Evolutionary conservation across 2,113 vertebrate genomes (phyloP), one percentile per base, ranked within the genome.

Genomic region (Pundamilia nyererei): DNA sequence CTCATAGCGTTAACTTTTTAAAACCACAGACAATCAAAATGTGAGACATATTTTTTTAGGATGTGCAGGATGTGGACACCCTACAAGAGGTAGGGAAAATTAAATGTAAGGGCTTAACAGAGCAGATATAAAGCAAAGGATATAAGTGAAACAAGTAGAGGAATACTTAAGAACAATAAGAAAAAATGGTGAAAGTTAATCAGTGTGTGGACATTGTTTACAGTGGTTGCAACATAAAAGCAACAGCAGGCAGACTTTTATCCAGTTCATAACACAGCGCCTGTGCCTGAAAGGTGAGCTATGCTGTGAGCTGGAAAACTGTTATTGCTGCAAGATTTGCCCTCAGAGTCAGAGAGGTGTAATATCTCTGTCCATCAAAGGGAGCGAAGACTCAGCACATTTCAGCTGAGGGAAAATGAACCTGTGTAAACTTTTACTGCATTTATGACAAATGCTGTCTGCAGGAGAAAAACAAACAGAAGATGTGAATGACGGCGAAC

Each of bases 341-440:
- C 45, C 58, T 54, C 26, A 88, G 79, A 80, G 40, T 89, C 58
- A 33, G 40, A 82, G 42, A 42, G 21, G 84, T 62, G 33, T 80
- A 77, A 88, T 82, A 90, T 88, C 60, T 85, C 53, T 65, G 81
- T 88, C 81, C 40, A 84, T 85, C 85, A 85, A 35, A 14, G 21
- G 24, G n/a, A n/a, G 47, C 40, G n/a, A 19, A 26, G 70, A 89
- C 79, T 86, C 85, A 84, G 85, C 89, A 89, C 75, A 79, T 81
- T 90, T 81, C 80, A 9, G 31, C 38, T 38, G 24, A 72, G 21
- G 81, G 17, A 70, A 91, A 89, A 89, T 79, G 31, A 86, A 86
- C 58, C 49, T 6, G 54, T 54, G 65, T 62, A 51, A 83, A 82
- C n/a, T 35, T 38, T 72, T 55, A 15, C 38, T 53, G 56, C 33